Evolutionary conservation across 2,888 invertebrate genomes (phyloP), one percentile per base, ranked within the genome.

Genomic region (Agelastica alni): DNA sequence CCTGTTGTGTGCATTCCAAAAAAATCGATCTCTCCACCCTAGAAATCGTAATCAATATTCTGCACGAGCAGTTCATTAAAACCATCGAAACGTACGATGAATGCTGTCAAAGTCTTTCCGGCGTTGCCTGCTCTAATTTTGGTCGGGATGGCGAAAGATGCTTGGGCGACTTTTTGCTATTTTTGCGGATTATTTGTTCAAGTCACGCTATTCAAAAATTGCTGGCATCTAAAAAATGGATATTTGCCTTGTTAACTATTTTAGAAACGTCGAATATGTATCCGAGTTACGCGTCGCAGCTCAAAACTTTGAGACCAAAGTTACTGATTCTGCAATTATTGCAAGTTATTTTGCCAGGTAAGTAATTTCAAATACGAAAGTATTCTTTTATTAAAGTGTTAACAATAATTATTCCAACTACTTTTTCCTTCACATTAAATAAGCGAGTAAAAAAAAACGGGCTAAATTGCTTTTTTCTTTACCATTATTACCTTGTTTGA

Each of bases 141-240:
- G 9, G 18, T 10, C 20, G 61, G n/a, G 64, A 70, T 73, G 64
- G 73, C 62, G 77, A 79, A 59, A 71, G 76, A 32, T 71, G 74
- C 14, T 72, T 84, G 9, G 82, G 82, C 3, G 81, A 83, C 68
- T 81, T 80, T 62, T 71, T 84, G 41, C 78, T 83, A 22, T 83
- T 83, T 67, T 68, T 83, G 16, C 70, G 82, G 17, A 78, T 80
- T n/a, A 74, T 83, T 18, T 79, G 81, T 5, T 77, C 79, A 1
- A 78, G 77, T 49, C 66, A 61, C 4, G 69, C 72, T 4, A 76
- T 83, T 28, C 79, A 80, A 61, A 72, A 74, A 36, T 70, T 79
- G 17, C 65, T 83, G 20, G 78, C 79, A 3, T 75, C 75, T 10
- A 75, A 76, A 31, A 77, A 79, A 43, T 84, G 83, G 83, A 79